phyloP scores from a whole-genome alignment of 1,140 invertebrate species.

The Teleopsis dalmanni region DNA sequence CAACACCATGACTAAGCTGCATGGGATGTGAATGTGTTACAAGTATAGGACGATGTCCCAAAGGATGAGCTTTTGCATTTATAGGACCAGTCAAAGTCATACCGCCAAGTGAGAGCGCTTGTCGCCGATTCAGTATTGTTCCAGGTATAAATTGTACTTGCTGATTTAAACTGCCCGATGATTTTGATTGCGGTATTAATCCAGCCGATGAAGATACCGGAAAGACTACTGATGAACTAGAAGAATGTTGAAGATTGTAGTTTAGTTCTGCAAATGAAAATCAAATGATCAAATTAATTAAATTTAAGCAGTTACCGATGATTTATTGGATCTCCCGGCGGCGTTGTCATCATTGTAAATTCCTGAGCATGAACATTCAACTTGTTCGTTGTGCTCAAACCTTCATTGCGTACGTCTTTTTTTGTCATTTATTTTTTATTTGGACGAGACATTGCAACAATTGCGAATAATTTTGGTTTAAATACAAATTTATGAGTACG shows the following conservation, averaged over 20 bases:
- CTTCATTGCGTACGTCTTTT: slow-evolving; percentile 18
- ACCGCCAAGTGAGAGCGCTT: slow-evolving; percentile 33
- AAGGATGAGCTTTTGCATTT: slow-evolving; percentile 23
- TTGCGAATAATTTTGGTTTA: no score
- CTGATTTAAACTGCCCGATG: slow-evolving; percentile 53
- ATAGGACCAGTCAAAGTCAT: slow-evolving; percentile 22
- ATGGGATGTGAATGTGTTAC: slow-evolving; percentile 27
- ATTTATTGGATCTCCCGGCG: slow-evolving; percentile 28
- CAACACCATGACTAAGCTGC: slow-evolving; percentile 9
- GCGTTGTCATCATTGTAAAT: slow-evolving; percentile 59
- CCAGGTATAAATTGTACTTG: slow-evolving; percentile 32
- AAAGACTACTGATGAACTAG: slow-evolving; percentile 44
- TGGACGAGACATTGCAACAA: no score
- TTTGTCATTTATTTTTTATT: no score
- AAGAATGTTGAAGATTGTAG: slow-evolving; percentile 43
- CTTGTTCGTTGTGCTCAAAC: slow-evolving; percentile 41
- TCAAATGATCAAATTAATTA: slow-evolving; percentile 10
- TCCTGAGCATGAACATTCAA: slow-evolving; percentile 79
- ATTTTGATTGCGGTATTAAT: slow-evolving; percentile 52
- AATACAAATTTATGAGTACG: no score
- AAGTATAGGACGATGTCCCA: slow-evolving; percentile 34
- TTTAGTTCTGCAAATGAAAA: slow-evolving; percentile 41
- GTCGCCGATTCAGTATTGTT: slow-evolving; percentile 27
- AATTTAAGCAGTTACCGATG: slow-evolving; percentile 26
- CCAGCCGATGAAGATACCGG: slow-evolving; percentile 36